Base-by-base conservation (phyloP, 2,888 invertebrate genomes). In the Flabesymbios commensalis region DNA sequence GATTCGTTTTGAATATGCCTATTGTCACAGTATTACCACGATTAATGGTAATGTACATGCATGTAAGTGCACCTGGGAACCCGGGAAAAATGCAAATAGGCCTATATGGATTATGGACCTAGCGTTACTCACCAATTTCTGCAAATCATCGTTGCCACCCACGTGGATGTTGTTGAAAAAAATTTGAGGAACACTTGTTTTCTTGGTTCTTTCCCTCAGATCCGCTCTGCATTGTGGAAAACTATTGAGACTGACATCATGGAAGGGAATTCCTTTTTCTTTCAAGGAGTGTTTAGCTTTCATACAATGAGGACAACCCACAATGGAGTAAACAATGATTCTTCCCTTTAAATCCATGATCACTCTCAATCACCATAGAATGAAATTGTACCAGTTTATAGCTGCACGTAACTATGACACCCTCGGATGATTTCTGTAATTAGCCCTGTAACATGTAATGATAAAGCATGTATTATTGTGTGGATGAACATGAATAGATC, bases 111-210 rank as follows among this genome's bases (percentile, higher is more conserved):
- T n/a, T n/a, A n/a, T n/a, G n/a, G n/a, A n/a, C n/a, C n/a, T n/a
- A n/a, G n/a, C n/a, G n/a, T 19, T 42, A 58, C 71, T 65, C 63
- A 82, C 82, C 75, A 80, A 63, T 43, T 66, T 63, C 56, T 81
- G 75, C 2, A 83, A 70, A 29, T 80, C 78, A 17, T 76, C 77
- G 60, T 79, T 80, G 47, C 82, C 80, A 22, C 82, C 81, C 42
- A 83, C 74, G 62, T 80, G 77, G 26, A 68, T 68, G 33, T 74
- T 75, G 66, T 83, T 82, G 73, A 83, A 83, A 72, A 82, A 83
- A 29, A 83, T 79, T 65, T 83, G 83, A 1, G 83, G 83, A 5
- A 82, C 78, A 3, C 75, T 78, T 28, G 73, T 72, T 56, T 72
- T 79, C 22, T 74, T 75, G 1, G 79, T 76, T 42, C 72, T 68